Percentiles rank a stretch among this genome's conserved stretches.
Evolutionary conservation across 1,140 invertebrate genomes (phyloP).

Genomic region (Bombus ignitus): DNA sequence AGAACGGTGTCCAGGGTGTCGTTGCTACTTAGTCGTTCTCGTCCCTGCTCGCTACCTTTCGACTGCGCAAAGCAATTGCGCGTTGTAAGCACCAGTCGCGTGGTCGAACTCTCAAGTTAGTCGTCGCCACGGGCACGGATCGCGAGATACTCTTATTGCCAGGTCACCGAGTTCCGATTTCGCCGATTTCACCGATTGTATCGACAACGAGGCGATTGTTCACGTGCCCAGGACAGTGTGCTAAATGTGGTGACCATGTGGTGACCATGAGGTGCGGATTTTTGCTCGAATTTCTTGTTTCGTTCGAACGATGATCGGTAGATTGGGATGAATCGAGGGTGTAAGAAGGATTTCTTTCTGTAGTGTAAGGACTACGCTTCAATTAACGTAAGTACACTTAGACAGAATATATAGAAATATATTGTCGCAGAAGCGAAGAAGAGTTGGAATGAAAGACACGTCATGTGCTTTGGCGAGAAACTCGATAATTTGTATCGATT

Average conservation of each 20-base stretch:
- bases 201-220: neutral
- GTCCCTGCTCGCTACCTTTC: constrained; percentile 29
- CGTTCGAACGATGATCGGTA: neutral
- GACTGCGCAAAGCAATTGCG: constrained; percentile 65
- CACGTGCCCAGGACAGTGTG: neutral
- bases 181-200: neutral
- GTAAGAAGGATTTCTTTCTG: neutral
- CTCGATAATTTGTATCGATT: constrained; percentile 17
- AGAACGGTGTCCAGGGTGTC: constrained; percentile 7
- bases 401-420: neutral
- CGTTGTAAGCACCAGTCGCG: constrained; percentile 58
- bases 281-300: neutral
- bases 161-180: neutral
- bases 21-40: constrained; percentile 4
- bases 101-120: constrained; percentile 66
- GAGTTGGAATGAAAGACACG: neutral
- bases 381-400: neutral
- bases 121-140: constrained; percentile 64
- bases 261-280: neutral
- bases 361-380: neutral
- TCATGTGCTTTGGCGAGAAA: neutral
- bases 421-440: neutral
- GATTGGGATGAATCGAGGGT: neutral
- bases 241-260: constrained; percentile 1
- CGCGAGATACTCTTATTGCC: constrained; percentile 51